A percentile compares a stretch with the other conserved stretches of the same genome.
phyloP scores from a whole-genome alignment of 2,113 vertebrate genomes.

The Myiagra hebetior region DNA sequence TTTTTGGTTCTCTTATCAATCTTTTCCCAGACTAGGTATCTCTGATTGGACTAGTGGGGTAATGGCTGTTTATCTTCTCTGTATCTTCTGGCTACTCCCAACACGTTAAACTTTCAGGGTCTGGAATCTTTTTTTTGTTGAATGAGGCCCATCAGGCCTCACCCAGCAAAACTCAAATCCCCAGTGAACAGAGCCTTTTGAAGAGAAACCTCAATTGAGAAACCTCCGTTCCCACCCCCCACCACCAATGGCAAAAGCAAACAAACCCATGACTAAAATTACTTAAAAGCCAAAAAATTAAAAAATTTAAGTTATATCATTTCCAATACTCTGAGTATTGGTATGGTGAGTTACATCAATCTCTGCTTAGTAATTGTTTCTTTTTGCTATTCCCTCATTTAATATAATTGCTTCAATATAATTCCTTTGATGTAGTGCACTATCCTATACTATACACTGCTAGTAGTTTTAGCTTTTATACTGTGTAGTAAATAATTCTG shows the following conservation, averaged over 20 bases:
- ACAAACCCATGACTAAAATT: background rate
- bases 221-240: too few species aligned
- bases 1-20: background rate
- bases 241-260: background rate
- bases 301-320: rapidly evolving
- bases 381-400: background rate
- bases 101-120: background rate
- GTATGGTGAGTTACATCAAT: background rate
- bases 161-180: rapidly evolving
- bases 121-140: background rate
- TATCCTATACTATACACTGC: background rate
- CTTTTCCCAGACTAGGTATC: background rate
- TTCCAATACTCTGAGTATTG: background rate
- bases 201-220: background rate
- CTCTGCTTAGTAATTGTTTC: background rate
- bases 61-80: background rate
- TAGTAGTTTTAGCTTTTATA: background rate
- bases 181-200: background rate
- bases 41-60: background rate
- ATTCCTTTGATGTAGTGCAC: background rate
- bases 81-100: background rate
- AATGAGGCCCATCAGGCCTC: background rate
- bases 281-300: background rate
- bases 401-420: background rate
- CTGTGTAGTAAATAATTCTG: background rate